phyloP scores from a whole-genome alignment of 2,888 invertebrate species.

The Hypena proboscidalis region DNA sequence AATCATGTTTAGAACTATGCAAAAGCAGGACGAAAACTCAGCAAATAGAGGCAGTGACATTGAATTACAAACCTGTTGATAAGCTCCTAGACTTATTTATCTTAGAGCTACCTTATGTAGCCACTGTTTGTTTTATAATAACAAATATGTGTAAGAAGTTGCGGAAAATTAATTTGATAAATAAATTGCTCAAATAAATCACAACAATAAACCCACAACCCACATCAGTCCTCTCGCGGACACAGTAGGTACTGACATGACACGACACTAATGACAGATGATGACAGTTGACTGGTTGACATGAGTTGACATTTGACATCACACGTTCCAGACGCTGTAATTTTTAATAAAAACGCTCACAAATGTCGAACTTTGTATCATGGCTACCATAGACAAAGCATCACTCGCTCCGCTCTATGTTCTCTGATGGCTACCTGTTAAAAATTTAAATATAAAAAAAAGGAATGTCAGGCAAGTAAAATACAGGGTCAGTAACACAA shows the following conservation, averaged over 20 bases:
- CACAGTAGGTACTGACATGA: too few relatives aligned
- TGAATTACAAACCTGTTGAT: conserved; percentile 49
- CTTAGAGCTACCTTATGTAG: conserved; percentile 2
- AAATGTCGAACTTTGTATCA: too few relatives aligned
- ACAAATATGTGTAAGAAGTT: neutral
- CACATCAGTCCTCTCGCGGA: too few relatives aligned
- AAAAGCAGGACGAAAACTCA: conserved; percentile 34
- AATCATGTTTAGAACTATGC: conserved; percentile 46
- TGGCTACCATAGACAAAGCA: too few relatives aligned
- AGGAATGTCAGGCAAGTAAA: too few relatives aligned
- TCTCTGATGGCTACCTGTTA: too few relatives aligned
- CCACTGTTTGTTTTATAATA: neutral
- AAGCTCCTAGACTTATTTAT: conserved; percentile 14
- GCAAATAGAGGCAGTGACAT: conserved; percentile 41
- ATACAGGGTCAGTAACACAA: too few relatives aligned
- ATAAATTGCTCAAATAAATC: conserved; percentile 3
- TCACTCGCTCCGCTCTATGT: too few relatives aligned
- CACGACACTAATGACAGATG: neutral
- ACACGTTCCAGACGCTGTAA: too few relatives aligned
- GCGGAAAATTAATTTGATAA: neutral
- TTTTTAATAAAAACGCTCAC: too few relatives aligned
- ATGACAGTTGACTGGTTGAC: conserved; percentile 2
- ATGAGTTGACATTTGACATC: conserved; percentile 3
- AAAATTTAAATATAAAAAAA: too few relatives aligned
- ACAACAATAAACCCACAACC: neutral